Percentiles rank a stretch among this genome's conserved stretches.
Evolutionary conservation across 2,888 invertebrate genomes (phyloP).

Genomic region (Glomeris marginata): DNA sequence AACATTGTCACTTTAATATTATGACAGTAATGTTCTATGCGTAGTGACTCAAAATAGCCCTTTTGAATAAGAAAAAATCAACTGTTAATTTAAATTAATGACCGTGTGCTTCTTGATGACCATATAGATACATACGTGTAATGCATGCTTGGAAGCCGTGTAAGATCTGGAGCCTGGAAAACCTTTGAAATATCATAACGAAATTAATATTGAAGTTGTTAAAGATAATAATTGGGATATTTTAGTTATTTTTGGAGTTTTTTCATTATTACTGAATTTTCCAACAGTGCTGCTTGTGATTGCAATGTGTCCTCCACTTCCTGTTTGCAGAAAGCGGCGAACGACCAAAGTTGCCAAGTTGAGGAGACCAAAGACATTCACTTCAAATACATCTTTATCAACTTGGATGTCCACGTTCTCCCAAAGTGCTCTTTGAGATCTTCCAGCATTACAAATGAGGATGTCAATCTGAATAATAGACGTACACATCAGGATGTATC

Average conservation of each 20-base stretch:
- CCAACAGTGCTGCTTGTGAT: conserved; percentile 61
- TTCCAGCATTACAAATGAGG: conserved; percentile 64
- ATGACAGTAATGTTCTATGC: conserved; percentile 43
- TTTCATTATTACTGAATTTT: conserved; percentile 34
- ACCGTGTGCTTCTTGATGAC: too few relatives aligned
- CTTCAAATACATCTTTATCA: conserved; percentile 54
- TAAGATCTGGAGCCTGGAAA: conserved; percentile 52
- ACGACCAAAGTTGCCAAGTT: conserved; percentile 49
- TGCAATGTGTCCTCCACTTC: conserved; percentile 48
- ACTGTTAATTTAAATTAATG: too few relatives aligned
- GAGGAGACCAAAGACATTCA: conserved; percentile 59
- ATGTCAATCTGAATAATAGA: conserved; percentile 44
- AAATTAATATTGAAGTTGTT: neutral
- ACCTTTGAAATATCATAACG: conserved; percentile 21
- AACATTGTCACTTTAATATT: conserved; percentile 48
- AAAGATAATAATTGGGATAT: too few relatives aligned
- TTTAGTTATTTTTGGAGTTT: neutral
- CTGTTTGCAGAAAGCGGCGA: conserved; percentile 41
- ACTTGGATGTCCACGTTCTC: conserved; percentile 51
- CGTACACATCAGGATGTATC: too few relatives aligned
- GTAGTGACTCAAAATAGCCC: conserved; percentile 54
- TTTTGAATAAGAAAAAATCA: too few relatives aligned
- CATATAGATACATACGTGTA: conserved; percentile 51
- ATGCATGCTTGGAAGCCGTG: conserved; percentile 56
- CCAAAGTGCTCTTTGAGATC: conserved; percentile 59